phyloP scores from a whole-genome alignment of 2,113 vertebrate species.

The Choloepus hoffmanni region DNA sequence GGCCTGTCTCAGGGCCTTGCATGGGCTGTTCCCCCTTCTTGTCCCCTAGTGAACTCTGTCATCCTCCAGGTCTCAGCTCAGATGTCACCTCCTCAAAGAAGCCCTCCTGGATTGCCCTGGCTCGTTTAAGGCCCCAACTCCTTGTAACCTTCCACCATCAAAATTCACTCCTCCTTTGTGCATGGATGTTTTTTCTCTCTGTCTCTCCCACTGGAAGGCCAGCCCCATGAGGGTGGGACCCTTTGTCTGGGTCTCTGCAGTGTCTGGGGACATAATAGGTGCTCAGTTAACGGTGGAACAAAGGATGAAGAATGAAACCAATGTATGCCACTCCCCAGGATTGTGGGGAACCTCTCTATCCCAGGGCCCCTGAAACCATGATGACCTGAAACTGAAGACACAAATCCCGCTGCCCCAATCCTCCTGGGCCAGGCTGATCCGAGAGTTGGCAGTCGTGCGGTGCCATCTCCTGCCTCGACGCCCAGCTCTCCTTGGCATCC shows the following conservation, averaged over 20 bases:
- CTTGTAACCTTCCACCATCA: background rate
- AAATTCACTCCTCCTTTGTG: accelerated
- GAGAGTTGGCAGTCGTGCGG: accelerated
- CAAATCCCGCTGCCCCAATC: background rate
- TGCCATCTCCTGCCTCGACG: accelerated
- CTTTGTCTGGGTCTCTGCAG: background rate
- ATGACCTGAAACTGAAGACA: background rate
- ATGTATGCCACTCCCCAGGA: accelerated
- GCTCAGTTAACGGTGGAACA: background rate
- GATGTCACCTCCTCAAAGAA: background rate
- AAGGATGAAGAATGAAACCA: background rate
- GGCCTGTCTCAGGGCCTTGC: conserved; percentile 49
- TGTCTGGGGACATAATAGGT: background rate
- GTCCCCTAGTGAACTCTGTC: background rate
- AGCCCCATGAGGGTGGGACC: background rate
- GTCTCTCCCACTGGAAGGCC: background rate
- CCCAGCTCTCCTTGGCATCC: background rate
- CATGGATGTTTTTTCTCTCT: background rate
- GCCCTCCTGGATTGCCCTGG: background rate
- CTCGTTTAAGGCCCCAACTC: no score
- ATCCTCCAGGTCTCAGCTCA: background rate
- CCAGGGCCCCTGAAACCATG: background rate
- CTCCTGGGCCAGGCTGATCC: background rate
- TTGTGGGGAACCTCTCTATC: background rate
- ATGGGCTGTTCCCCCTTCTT: background rate